A percentile compares a stretch with the other conserved stretches of the same genome.
These are phyloP conservation scores for Rhyacophila evoluta DNA, from an alignment of 2,888 invertebrate genomes.

Conservation along the genomic window DNA sequence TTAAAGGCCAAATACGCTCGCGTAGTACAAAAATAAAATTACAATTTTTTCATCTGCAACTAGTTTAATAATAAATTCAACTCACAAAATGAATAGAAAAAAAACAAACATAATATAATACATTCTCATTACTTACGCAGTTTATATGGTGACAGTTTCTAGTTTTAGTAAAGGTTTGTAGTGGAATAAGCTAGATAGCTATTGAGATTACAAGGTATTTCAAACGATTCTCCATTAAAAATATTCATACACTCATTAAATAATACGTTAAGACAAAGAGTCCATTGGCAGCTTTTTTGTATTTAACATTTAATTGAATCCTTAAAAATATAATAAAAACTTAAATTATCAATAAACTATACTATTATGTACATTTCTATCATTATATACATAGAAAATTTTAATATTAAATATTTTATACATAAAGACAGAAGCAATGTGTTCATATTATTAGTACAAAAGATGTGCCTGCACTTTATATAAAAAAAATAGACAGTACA, in stretches of 20 bases:
- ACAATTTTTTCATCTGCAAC: slow-evolving; percentile 6
- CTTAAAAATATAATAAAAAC: slow-evolving; percentile 15
- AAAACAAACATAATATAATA: not conserved
- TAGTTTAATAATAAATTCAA: slow-evolving; percentile 24
- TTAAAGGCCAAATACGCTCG: no score
- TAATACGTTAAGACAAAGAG: not conserved
- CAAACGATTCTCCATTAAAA: not conserved
- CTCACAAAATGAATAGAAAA: slow-evolving; percentile 11
- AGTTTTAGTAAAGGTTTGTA: slow-evolving; percentile 9
- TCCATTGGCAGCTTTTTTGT: not conserved
- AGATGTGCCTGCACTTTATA: no score
- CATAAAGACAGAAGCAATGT: not conserved
- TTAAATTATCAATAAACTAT: not conserved
- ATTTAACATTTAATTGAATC: not conserved
- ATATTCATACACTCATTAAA: not conserved
- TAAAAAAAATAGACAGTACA: no score
- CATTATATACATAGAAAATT: not conserved
- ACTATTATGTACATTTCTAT: not conserved
- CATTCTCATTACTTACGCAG: not conserved
- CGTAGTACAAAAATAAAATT: not conserved
- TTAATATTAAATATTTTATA: not conserved
- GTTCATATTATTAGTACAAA: not conserved
- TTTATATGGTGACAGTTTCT: not conserved
- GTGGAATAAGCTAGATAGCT: not conserved
- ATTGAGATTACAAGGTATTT: not conserved